A percentile compares a stretch with the other conserved stretches of the same genome.
Evolutionary conservation across 1,140 invertebrate genomes (phyloP).

Genomic region (Brachionus angularis): DNA sequence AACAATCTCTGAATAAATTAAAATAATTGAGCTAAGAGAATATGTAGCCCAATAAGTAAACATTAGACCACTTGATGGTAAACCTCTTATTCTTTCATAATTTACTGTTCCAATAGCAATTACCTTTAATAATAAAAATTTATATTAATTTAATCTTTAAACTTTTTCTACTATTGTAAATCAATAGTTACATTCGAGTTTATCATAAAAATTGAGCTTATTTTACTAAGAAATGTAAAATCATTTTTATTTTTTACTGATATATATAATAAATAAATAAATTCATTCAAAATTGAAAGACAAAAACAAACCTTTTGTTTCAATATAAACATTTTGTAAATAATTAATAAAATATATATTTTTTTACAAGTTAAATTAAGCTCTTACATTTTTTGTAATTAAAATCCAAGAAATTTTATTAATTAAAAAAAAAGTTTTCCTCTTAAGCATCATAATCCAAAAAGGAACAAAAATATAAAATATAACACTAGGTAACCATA

Average conservation of each 20-base stretch:
- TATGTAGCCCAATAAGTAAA: conserved; percentile 1
- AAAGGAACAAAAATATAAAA: neutral
- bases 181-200: neutral
- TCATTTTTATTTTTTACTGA: neutral
- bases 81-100: neutral
- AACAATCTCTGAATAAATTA: neutral
- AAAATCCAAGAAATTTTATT: neutral
- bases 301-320: neutral
- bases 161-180: too few relatives aligned
- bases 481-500: neutral
- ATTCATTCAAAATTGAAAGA: neutral
- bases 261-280: neutral
- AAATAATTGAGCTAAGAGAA: neutral
- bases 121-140: neutral
- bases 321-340: neutral
- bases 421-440: conserved; percentile 16
- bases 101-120: neutral
- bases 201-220: neutral
- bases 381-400: conserved; percentile 7
- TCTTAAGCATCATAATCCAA: neutral
- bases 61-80: conserved; percentile 1
- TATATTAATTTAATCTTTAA: neutral
- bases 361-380: neutral
- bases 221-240: neutral
- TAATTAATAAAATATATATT: neutral